phyloP scores from a whole-genome alignment of 2,888 invertebrate species.

The Masnerella sp. region DNA sequence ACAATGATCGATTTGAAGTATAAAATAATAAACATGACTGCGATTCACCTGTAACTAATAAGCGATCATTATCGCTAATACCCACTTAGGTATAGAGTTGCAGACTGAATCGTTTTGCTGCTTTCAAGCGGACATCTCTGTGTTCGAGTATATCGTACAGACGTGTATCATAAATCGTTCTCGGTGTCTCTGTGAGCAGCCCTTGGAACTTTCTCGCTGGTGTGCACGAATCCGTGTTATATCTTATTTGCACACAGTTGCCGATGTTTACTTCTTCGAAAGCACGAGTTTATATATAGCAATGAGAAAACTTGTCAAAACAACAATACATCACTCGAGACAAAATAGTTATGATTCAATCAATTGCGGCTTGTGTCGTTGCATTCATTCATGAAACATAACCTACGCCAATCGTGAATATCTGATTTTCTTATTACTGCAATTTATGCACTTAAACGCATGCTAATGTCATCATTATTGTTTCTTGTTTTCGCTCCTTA shows the following conservation, averaged over 20 bases:
- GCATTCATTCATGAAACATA: no score
- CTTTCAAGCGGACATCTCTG: constrained; percentile 48
- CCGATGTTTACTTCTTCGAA: constrained; percentile 52
- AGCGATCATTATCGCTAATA: constrained; percentile 52
- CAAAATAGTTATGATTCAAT: constrained; percentile 46
- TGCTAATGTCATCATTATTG: no score
- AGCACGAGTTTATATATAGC: constrained; percentile 30
- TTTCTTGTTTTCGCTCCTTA: no score
- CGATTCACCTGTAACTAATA: constrained; percentile 51
- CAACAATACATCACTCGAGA: constrained; percentile 38
- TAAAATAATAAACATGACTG: constrained; percentile 40
- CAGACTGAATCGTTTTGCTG: constrained; percentile 41
- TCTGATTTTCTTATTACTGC: no score
- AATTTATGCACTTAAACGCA: no score
- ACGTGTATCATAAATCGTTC: constrained; percentile 60
- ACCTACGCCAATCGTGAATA: no score
- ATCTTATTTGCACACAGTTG: constrained; percentile 59
- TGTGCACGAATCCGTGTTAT: constrained; percentile 57
- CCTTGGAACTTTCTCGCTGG: constrained; percentile 56
- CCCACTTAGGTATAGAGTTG: constrained; percentile 39
- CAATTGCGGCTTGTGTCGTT: no score
- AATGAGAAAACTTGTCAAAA: constrained; percentile 48
- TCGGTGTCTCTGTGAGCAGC: constrained; percentile 54
- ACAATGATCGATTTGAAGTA: constrained; percentile 25
- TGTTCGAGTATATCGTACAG: constrained; percentile 42